phyloP scores from a whole-genome alignment of 2,113 vertebrate genomes.

The Archilochus colubris region DNA sequence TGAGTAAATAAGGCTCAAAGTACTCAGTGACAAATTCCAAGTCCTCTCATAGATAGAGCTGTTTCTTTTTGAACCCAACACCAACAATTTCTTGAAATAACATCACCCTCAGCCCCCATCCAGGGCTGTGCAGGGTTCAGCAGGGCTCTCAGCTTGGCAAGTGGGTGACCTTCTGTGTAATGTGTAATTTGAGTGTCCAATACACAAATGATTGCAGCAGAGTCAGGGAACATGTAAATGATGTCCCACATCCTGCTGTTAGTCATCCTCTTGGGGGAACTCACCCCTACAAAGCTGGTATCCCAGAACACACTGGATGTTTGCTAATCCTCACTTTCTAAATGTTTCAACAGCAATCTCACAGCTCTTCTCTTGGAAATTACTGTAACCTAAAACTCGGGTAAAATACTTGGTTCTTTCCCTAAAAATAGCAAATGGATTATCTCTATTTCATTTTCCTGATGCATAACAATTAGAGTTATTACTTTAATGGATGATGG shows the following conservation, averaged over 20 bases:
- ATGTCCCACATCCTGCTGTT: slow-evolving; percentile 66
- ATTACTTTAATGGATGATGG: slow-evolving; percentile 22
- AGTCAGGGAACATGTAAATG: slow-evolving; percentile 69
- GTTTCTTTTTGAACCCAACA: not conserved
- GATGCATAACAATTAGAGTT: slow-evolving; percentile 1
- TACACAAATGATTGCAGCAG: slow-evolving; percentile 61
- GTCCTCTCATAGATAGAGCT: not conserved
- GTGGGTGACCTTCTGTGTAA: slow-evolving; percentile 44
- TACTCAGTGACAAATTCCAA: not conserved
- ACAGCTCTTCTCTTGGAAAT: not conserved
- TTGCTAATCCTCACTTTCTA: slow-evolving; percentile 60
- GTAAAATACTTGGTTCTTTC: not conserved
- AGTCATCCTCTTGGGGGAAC: slow-evolving; percentile 60
- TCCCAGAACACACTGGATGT: slow-evolving; percentile 61
- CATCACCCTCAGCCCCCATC: not conserved
- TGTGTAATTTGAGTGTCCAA: slow-evolving; percentile 65
- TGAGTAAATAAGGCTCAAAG: not conserved
- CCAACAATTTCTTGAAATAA: slow-evolving; percentile 10
- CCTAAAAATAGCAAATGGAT: slow-evolving; percentile 25
- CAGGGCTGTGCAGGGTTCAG: not conserved
- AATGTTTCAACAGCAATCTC: slow-evolving; percentile 24
- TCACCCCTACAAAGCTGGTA: slow-evolving; percentile 41
- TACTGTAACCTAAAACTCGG: not conserved
- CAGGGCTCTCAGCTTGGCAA: slow-evolving; percentile 39
- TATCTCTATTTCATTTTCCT: not conserved